phyloP scores from a whole-genome alignment of 30 jellyfish, hydroid and myxozoan species.

The Pseudorhiza aurosa region DNA sequence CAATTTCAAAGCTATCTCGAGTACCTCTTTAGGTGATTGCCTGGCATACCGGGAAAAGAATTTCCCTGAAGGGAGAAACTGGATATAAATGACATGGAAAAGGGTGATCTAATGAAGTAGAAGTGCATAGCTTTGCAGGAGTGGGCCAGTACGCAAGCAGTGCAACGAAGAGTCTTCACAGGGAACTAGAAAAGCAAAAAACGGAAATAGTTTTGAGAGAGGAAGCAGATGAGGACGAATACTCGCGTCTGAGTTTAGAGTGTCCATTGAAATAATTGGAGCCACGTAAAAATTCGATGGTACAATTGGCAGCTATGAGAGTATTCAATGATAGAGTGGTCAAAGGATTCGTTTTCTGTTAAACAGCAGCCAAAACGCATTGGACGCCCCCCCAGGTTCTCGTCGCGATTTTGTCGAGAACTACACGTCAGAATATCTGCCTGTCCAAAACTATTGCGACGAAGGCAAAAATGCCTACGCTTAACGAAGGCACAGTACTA shows the following conservation, averaged over 20 bases:
- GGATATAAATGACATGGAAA: not conserved
- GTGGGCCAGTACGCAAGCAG: not conserved
- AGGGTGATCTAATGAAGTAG: conserved; percentile 5
- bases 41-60: not conserved
- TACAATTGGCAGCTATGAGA: conserved; percentile 9
- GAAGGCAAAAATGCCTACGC: no score
- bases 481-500: no score
- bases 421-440: no score
- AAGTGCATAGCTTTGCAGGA: conserved; percentile 8
- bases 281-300: conserved; percentile 32
- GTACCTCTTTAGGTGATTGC: not conserved
- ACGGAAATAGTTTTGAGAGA: conserved; percentile 3
- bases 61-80: not conserved
- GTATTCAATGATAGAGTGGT: conserved; percentile 45
- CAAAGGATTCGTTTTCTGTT: conserved; percentile 1
- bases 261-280: conserved; percentile 33
- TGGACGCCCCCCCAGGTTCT: no score
- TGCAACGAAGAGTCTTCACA: conserved; percentile 16
- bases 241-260: conserved; percentile 29
- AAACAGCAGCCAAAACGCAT: conserved; percentile 14
- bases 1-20: conserved; percentile 4
- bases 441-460: no score
- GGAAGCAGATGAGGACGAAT: conserved; percentile 23
- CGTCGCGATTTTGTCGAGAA: no score
- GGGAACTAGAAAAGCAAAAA: not conserved